Evolutionary conservation across 2,113 vertebrate species (phyloP).

Genomic region (Ammospiza caudacuta): DNA sequence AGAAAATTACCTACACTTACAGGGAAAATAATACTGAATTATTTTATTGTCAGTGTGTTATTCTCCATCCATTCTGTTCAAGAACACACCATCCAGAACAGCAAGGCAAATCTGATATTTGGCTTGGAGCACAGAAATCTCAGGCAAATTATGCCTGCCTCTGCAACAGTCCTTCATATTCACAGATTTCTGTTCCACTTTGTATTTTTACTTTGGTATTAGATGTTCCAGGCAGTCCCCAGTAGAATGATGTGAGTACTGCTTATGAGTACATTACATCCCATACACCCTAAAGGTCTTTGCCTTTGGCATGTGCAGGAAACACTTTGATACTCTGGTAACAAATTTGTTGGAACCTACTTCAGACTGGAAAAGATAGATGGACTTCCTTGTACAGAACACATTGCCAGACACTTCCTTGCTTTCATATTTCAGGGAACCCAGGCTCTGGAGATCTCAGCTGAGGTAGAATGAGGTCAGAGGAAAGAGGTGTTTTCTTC

Average conservation of each 20-base stretch:
- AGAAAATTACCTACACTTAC: neutral
- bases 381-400: neutral
- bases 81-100: neutral
- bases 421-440: neutral
- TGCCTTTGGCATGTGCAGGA: neutral
- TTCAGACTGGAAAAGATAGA: neutral
- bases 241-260: neutral
- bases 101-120: neutral
- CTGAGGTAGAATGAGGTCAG: neutral
- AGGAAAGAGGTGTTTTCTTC: neutral
- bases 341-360: neutral
- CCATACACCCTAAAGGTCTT: neutral
- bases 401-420: neutral
- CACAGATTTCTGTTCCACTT: neutral
- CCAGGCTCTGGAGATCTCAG: neutral
- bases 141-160: neutral
- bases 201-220: neutral
- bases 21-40: neutral
- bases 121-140: neutral
- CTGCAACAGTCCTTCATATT: neutral
- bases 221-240: neutral
- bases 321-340: neutral
- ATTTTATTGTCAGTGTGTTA: neutral
- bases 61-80: neutral
- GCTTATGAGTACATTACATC: neutral